phyloP scores from a whole-genome alignment of 2,888 invertebrate species.

The Phlogophora meticulosa region DNA sequence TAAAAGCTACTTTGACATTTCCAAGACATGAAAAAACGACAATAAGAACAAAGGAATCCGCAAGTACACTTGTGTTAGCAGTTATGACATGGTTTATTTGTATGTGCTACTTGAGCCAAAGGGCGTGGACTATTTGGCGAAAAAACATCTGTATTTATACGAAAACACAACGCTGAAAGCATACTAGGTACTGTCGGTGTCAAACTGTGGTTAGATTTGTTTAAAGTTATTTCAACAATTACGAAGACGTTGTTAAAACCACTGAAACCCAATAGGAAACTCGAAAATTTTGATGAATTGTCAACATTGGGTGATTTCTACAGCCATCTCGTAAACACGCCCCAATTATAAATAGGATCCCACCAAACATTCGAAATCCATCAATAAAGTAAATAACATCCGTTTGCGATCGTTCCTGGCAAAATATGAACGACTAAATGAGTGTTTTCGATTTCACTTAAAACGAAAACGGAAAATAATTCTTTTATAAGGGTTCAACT shows the following conservation, averaged over 20 bases:
- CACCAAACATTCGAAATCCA: conserved; percentile 50
- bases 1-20: conserved; percentile 34
- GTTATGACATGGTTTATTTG: conserved; percentile 44
- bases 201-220: conserved; percentile 5
- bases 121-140: conserved; percentile 6
- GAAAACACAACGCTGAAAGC: not conserved
- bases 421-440: conserved; percentile 59
- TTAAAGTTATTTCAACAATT: conserved; percentile 5
- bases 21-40: conserved; percentile 27
- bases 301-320: conserved; percentile 30
- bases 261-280: conserved; percentile 6
- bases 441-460: conserved; percentile 66
- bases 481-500: conserved; percentile 70
- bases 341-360: conserved; percentile 52
- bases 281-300: conserved; percentile 29
- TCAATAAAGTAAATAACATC: conserved; percentile 66
- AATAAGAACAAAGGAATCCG: conserved; percentile 47
- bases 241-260: conserved; percentile 4
- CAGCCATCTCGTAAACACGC: conserved; percentile 41
- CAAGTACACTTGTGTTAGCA: conserved; percentile 33
- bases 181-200: conserved; percentile 9
- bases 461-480: conserved; percentile 67
- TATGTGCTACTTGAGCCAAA: conserved; percentile 34
- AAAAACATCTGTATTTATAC: conserved; percentile 22
- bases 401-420: conserved; percentile 46